Conservation (phyloP, 2,113 vertebrate species). For the Gnathonemus longibarbis region DNA sequence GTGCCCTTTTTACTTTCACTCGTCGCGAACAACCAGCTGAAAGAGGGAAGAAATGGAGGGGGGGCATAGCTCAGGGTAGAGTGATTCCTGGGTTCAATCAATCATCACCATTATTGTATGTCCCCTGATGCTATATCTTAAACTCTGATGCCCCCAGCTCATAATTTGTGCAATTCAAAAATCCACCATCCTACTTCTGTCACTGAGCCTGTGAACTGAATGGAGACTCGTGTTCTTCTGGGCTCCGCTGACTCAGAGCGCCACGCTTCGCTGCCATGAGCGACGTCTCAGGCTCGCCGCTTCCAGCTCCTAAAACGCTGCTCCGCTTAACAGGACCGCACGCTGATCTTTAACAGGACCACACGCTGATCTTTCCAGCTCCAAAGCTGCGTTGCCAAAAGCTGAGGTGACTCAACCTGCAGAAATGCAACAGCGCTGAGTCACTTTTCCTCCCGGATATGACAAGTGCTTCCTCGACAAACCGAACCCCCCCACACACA, state of each 20-base stretch:
- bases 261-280: background rate
- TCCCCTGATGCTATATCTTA: background rate
- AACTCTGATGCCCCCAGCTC: background rate
- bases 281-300: background rate
- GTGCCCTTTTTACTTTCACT: background rate
- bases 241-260: background rate
- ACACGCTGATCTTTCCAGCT: background rate
- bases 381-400: slow-evolving; percentile 9
- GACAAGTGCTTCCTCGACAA: slow-evolving; percentile 23
- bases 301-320: background rate
- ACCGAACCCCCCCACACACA: background rate
- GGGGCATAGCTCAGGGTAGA: background rate
- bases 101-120: background rate
- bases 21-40: background rate
- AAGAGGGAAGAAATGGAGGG: background rate
- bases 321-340: background rate
- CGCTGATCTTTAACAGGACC: background rate
- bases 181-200: background rate
- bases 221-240: background rate
- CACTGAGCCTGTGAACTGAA: background rate
- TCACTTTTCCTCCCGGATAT: slow-evolving; percentile 28
- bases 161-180: background rate
- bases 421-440: slow-evolving; percentile 24
- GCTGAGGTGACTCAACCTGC: slow-evolving; percentile 9
- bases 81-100: background rate